phyloP scores from a whole-genome alignment of 2,113 vertebrate genomes.

The Psephotus haematonotus region DNA sequence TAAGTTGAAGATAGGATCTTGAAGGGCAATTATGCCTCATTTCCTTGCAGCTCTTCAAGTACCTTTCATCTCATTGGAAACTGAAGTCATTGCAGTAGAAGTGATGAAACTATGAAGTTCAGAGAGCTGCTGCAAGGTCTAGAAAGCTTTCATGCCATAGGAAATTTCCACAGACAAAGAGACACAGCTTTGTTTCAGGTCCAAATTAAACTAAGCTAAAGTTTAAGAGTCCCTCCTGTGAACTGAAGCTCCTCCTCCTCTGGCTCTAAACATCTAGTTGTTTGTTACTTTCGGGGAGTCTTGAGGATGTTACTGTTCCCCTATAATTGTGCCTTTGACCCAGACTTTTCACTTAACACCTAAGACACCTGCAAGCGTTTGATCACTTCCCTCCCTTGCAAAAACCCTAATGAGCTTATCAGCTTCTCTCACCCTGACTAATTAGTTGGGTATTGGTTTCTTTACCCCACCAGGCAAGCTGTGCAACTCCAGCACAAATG shows the following conservation, averaged over 20 bases:
- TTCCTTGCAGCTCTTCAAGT: not conserved
- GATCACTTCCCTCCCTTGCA: not conserved
- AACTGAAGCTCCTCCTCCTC: not conserved
- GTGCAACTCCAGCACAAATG: not conserved
- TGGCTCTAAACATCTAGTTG: not conserved
- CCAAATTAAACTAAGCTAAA: conserved; percentile 1
- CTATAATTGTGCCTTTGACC: not conserved
- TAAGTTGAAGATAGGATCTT: not conserved
- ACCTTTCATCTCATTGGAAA: not conserved
- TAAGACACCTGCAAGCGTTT: not conserved
- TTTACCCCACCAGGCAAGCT: not conserved
- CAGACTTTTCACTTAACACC: not conserved
- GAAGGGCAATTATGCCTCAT: not conserved
- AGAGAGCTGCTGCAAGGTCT: not conserved
- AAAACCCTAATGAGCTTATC: not conserved
- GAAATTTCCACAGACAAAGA: not conserved
- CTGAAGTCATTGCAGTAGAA: not conserved
- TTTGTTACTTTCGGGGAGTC: not conserved
- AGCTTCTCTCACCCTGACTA: not conserved
- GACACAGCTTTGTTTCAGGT: not conserved
- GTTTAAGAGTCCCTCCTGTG: not conserved
- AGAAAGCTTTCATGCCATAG: not conserved
- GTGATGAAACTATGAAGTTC: not conserved
- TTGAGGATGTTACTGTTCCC: not conserved
- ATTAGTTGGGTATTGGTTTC: not conserved